Evolutionary conservation across 2,113 vertebrate species (phyloP).

Genomic region (Phylloscopus trochiloides): DNA sequence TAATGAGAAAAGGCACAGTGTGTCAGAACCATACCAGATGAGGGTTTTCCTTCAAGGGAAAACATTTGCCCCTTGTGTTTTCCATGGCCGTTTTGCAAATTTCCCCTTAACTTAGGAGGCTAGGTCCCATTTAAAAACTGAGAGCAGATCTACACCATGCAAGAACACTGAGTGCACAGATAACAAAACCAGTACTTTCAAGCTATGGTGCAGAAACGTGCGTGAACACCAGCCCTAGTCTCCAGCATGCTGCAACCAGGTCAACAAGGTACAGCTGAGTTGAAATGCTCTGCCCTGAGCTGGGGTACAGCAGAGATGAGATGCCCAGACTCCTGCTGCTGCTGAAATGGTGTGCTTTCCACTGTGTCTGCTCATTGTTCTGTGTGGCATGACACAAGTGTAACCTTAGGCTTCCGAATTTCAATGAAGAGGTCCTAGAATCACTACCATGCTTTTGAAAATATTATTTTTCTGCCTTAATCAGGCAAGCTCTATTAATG

Average conservation of each 20-base stretch:
- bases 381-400: fast-evolving
- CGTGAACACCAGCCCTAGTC: background rate
- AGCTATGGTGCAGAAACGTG: fast-evolving
- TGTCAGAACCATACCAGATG: background rate
- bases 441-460: background rate
- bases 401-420: background rate
- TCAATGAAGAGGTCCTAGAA: background rate
- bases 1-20: background rate
- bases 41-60: background rate
- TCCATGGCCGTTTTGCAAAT: background rate
- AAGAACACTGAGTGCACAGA: background rate
- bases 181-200: background rate
- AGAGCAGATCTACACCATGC: background rate
- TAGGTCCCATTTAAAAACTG: background rate
- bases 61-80: background rate
- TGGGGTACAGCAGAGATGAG: no score
- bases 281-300: background rate
- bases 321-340: background rate
- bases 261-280: background rate
- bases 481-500: background rate
- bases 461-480: background rate
- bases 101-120: background rate
- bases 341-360: background rate
- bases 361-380: fast-evolving
- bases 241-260: background rate